Conservation (phyloP, 2,113 vertebrate species). For the Equus przewalskii region DNA sequence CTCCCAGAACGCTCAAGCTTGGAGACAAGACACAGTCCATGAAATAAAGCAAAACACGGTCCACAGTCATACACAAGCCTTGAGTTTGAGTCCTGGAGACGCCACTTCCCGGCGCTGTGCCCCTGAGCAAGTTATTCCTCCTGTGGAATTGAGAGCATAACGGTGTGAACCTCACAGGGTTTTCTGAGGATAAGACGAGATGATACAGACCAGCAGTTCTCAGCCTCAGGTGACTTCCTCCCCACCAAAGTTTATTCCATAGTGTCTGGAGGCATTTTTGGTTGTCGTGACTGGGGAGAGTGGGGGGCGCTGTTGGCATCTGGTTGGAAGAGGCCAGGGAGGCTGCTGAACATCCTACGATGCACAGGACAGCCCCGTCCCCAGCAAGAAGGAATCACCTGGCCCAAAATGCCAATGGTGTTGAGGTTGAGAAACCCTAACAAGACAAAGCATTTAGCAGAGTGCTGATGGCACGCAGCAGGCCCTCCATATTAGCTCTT, state of each 20-base stretch:
- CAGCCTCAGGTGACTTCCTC: neutral
- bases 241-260: too few relatives aligned
- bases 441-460: neutral
- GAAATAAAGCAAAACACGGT: neutral
- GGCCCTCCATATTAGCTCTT: neutral
- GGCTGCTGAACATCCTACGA: neutral
- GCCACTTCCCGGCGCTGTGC: neutral
- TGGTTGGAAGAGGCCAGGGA: neutral
- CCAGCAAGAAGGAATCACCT: neutral
- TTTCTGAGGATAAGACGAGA: neutral
- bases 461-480: neutral
- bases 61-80: neutral
- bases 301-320: rapidly evolving
- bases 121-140: neutral
- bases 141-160: neutral
- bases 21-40: neutral
- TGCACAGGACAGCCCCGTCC: neutral
- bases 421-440: neutral
- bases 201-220: neutral
- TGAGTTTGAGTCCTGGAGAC: neutral
- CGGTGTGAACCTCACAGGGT: neutral
- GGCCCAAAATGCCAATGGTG: neutral
- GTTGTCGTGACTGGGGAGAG: neutral
- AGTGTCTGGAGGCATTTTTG: neutral
- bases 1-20: neutral